Evolutionary conservation across 2,888 invertebrate species (phyloP), one percentile per base, ranked within the genome.

Genomic region (Heliconius sara): DNA sequence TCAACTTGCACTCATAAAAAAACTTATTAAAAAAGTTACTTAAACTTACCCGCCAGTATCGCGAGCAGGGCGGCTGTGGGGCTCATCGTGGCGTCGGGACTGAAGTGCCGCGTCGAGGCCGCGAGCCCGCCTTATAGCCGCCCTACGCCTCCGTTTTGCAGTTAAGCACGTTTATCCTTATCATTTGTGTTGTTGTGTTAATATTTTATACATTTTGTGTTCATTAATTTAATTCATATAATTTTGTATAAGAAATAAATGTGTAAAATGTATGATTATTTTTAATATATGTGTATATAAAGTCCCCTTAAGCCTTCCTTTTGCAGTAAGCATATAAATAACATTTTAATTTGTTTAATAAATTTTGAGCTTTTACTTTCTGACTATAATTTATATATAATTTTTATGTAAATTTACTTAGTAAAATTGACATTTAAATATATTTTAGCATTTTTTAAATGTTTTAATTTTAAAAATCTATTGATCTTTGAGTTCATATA

Each of bases 101-200:
- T 81, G 78, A 88, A 92, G 88, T 94, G 93, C 88, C 92, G 92
- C 83, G 86, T 83, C 81, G 72, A 77, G 82, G 79, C 82, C 82
- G 84, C 83, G 87, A 83, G 84, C 86, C 86, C 87, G 89, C 91
- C 90, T 93, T 93, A 88, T 92, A 93, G 87, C 88, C 90, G 88
- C 89, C 91, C 89, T 87, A 78, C 77, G 83, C 82, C 83, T 78
- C 81, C 81, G 79, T 76, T 75, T 34, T 47, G 60, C 66, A n/a
- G n/a, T 67, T 76, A 47, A 52, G 30, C 52, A 34, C 43, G 13
- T 52, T 67, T 67, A 76, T 67, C 60, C 30, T 67, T n/a, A 52
- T 9, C 22, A 34, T 52, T 66, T 57, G 7, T 47, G 43, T 65
- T 71, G 30, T n/a, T 10, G n/a, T 60, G 2, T 52, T 79, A 5